Conservation (phyloP, 2,888 invertebrate species). For the Perithous albicinctus region DNA sequence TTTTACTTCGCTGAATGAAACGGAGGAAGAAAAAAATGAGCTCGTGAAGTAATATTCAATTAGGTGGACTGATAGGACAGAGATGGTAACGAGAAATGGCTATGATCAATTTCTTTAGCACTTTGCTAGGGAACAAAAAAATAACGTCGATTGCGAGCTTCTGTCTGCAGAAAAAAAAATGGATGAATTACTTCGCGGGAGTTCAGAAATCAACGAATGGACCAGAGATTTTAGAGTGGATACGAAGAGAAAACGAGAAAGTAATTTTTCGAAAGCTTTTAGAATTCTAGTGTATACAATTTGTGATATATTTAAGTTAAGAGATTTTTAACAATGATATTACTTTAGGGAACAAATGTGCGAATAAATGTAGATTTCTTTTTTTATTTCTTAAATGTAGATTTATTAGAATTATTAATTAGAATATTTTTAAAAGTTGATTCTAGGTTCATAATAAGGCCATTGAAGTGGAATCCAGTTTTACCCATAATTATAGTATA, state of each 20-base stretch:
- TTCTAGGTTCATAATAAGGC: too few species aligned
- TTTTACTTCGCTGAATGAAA: constrained; percentile 13
- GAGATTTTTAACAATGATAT: too few species aligned
- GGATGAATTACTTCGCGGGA: constrained; percentile 8
- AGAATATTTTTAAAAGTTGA: too few species aligned
- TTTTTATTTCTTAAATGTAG: too few species aligned
- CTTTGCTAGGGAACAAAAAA: background rate
- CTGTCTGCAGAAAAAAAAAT: constrained; percentile 7
- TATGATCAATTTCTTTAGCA: constrained; percentile 46
- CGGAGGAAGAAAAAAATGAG: constrained; percentile 37
- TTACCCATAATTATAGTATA: too few species aligned
- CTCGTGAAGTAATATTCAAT: constrained; percentile 57
- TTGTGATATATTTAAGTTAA: too few species aligned
- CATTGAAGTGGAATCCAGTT: too few species aligned
- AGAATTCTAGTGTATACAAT: too few species aligned
- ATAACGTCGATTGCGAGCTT: background rate
- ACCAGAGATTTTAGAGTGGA: background rate
- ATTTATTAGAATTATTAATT: background rate
- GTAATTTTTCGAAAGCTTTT: background rate
- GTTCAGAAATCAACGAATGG: background rate
- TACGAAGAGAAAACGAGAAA: background rate
- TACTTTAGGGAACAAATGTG: too few species aligned
- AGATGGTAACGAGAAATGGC: constrained; percentile 33
- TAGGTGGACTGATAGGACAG: background rate
- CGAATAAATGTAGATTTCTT: too few species aligned